phyloP scores from a whole-genome alignment of 1,140 invertebrate genomes.

The Chymomyza costata region DNA sequence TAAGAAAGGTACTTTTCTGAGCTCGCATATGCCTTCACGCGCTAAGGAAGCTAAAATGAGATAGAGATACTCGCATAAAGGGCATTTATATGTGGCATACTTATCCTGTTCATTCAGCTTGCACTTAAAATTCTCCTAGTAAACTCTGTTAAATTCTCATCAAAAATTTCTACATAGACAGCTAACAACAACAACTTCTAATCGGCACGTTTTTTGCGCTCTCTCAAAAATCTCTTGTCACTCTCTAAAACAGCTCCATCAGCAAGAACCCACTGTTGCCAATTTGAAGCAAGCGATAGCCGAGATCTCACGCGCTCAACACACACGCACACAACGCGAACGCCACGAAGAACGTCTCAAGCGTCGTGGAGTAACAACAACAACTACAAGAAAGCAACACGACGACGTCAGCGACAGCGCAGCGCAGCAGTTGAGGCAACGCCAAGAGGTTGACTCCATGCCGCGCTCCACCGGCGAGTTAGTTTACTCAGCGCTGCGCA shows the following conservation, averaged over 20 bases:
- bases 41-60: too few species aligned
- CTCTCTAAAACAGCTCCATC: constrained; percentile 43
- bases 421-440: constrained; percentile 30
- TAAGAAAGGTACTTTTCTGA: too few species aligned
- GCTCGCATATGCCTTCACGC: too few species aligned
- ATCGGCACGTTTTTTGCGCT: background rate
- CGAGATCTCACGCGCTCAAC: constrained; percentile 47
- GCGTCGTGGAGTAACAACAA: constrained; percentile 36
- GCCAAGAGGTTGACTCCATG: constrained; percentile 18
- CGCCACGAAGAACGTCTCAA: constrained; percentile 38
- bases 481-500: constrained; percentile 60
- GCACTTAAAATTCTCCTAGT: too few species aligned
- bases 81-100: too few species aligned
- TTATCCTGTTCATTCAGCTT: background rate
- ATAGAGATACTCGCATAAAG: too few species aligned
- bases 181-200: background rate
- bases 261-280: constrained; percentile 56
- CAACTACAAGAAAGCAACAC: too few species aligned
- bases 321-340: constrained; percentile 51
- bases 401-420: too few species aligned
- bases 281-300: constrained; percentile 65
- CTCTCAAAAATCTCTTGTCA: constrained; percentile 10
- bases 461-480: constrained; percentile 59
- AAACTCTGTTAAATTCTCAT: background rate
- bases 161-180: background rate